phyloP scores from a whole-genome alignment of 2,888 invertebrate genomes.

The Chaetogeoica ovagalla region DNA sequence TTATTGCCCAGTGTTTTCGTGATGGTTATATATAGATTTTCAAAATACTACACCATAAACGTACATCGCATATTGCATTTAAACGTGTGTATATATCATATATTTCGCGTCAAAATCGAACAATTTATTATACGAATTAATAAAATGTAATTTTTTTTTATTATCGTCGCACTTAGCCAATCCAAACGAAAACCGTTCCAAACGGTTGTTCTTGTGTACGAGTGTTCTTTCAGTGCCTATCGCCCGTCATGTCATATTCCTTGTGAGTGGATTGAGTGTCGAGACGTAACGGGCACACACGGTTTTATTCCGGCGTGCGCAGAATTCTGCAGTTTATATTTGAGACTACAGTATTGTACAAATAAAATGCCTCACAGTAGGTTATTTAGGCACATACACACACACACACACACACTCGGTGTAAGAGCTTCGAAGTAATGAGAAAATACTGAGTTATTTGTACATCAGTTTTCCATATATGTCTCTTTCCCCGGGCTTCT shows the following conservation, averaged over 20 bases:
- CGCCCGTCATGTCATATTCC: not conserved
- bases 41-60: no score
- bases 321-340: constrained; percentile 13
- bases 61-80: no score
- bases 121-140: no score
- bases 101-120: no score
- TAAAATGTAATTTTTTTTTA: no score
- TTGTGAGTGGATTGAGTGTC: constrained; percentile 5
- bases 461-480: constrained; percentile 47
- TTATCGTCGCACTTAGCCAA: no score
- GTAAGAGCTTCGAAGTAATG: constrained; percentile 17
- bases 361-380: constrained; percentile 11
- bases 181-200: no score
- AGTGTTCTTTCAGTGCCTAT: not conserved
- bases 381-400: constrained; percentile 19
- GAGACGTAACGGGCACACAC: not conserved
- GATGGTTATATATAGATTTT: no score
- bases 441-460: constrained; percentile 46
- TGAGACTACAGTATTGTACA: constrained; percentile 9
- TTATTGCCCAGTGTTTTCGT: no score
- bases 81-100: no score
- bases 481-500: constrained; percentile 34
- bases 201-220: no score
- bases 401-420: no score
- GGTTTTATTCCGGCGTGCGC: not conserved